Evolutionary conservation across 2,113 vertebrate genomes (phyloP), one percentile per base, ranked within the genome.

Genomic region (Cygnus buccinator): DNA sequence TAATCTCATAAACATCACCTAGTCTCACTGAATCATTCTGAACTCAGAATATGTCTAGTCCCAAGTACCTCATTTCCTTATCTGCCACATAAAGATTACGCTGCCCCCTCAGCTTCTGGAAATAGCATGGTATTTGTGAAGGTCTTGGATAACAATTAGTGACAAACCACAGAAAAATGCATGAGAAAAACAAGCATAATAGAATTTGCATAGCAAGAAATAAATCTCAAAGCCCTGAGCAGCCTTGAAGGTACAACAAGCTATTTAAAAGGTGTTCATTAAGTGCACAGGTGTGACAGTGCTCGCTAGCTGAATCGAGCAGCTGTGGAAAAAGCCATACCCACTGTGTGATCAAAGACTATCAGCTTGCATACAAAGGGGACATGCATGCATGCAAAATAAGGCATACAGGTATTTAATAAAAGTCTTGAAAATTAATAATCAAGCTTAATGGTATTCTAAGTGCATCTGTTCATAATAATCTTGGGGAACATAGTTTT

Each of bases 41-140:
- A 92, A 86, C 70, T 80, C 59, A 77, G 35, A 94, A 15, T 44
- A 89, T 6, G 9, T 50, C 31, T 50, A 46, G 59, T 90, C 62
- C 61, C 61, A 74, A 91, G 59, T 63, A 37, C 61, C 93, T 89
- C 52, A 44, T 71, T 91, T 81, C 50, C 68, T 92, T 95, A 96
- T 74, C 68, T 71, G 37, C 50, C 43, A 31, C 28, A 44, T n/a
- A 55, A 93, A 93, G 68, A 87, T 77, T 84, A 89, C 37, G 31
- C 35, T 89, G 80, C 57, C 87, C 84, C 89, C 94, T 91, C 65
- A 84, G 65, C 48, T 72, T 52, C 15, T 72, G 35, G 35, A n/a
- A 72, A 54, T 18, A 39, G 18, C 11, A 6, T 54, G 35, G 35
- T 29, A 54, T 54, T 72, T 72, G 70, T 54, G 20, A 72, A 72